Evolutionary conservation across 2,797 vertebrate genomes (phyloP).

Genomic region (Clarias platycephalus): DNA sequence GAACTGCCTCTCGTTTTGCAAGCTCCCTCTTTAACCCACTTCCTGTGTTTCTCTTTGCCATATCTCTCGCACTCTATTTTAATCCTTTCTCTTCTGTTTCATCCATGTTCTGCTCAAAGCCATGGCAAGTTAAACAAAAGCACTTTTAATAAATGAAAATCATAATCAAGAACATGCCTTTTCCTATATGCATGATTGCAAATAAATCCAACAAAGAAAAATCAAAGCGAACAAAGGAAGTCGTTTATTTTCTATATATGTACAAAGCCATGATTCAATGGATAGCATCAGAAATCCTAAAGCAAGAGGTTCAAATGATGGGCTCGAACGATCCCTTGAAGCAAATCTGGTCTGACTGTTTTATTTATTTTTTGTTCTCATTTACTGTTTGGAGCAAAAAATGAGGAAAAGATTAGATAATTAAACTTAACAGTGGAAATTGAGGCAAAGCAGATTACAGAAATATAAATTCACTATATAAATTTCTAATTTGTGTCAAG

Average conservation of each 20-base stretch:
- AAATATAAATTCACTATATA: too few species aligned
- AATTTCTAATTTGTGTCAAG: too few species aligned
- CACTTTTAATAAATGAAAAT: neutral
- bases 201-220: too few species aligned
- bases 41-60: neutral
- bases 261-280: neutral
- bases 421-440: too few species aligned
- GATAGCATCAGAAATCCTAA: neutral
- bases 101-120: neutral
- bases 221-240: neutral
- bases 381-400: neutral
- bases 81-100: neutral
- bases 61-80: neutral
- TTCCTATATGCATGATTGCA: neutral
- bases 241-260: neutral
- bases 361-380: neutral
- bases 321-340: neutral
- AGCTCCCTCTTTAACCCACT: neutral
- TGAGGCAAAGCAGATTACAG: too few species aligned
- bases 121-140: neutral
- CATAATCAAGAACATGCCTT: slow-evolving; percentile 2
- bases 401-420: too few species aligned
- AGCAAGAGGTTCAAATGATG: too few species aligned
- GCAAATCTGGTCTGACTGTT: neutral
- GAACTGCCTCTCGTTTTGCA: slow-evolving; percentile 2